Conservation (phyloP, 2,113 vertebrate species). For the Parus major region DNA sequence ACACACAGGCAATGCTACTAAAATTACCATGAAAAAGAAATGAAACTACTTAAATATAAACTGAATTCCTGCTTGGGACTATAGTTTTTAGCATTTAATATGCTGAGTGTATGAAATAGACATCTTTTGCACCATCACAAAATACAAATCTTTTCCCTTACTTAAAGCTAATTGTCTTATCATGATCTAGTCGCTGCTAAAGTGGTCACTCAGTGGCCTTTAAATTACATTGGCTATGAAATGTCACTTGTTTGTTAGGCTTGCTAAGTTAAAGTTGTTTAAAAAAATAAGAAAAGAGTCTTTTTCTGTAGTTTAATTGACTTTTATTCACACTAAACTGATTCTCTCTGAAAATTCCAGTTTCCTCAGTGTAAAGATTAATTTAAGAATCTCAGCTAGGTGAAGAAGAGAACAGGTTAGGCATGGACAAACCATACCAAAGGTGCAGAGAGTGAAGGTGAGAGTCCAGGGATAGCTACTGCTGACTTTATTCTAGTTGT, state of each 20-base stretch:
- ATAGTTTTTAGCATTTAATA: neutral
- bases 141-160: neutral
- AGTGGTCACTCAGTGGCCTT: neutral
- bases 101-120: neutral
- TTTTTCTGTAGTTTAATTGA: neutral
- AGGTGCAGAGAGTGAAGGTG: neutral
- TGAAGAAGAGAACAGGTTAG: neutral
- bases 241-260: neutral
- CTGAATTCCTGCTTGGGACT: neutral
- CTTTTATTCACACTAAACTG: neutral
- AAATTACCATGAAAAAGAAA: neutral
- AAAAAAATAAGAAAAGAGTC: neutral
- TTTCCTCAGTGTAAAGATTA: neutral
- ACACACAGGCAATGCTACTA: neutral
- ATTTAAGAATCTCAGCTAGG: neutral
- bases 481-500: constrained; percentile 7
- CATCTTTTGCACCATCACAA: neutral
- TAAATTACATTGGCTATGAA: neutral
- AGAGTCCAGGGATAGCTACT: neutral
- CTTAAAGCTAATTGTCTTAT: neutral
- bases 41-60: neutral
- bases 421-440: neutral
- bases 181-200: neutral
- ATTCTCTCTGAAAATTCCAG: neutral
- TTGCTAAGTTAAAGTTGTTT: neutral